Percentiles rank a stretch among this genome's conserved stretches.
These are phyloP conservation scores for Monochamus saltuarius DNA, from an alignment of 1,140 invertebrate species.

Conservation along the genomic window DNA sequence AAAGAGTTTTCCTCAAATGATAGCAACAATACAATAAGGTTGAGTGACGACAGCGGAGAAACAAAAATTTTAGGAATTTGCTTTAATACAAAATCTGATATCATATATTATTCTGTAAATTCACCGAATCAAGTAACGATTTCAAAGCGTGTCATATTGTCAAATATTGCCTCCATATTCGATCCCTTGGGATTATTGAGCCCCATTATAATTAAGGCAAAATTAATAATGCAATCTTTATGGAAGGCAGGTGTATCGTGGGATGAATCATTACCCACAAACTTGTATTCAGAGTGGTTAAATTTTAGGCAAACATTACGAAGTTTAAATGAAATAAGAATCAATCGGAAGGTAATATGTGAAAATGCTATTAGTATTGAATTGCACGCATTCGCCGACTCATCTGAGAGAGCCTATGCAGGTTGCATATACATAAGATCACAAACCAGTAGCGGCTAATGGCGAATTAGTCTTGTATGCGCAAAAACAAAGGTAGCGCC, in stretches of 20 bases:
- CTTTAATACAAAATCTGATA: no score
- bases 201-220: not conserved
- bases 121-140: no score
- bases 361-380: not conserved
- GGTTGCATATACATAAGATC: constrained; percentile 11
- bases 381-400: constrained; percentile 4
- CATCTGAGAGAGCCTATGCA: not conserved
- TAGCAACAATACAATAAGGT: no score
- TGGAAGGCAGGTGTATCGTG: not conserved
- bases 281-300: not conserved
- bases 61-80: no score
- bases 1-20: no score
- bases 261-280: not conserved
- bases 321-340: not conserved
- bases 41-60: no score
- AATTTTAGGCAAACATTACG: not conserved
- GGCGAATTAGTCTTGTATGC: not conserved
- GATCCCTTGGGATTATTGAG: not conserved
- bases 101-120: no score
- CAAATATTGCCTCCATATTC: not conserved
- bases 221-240: not conserved
- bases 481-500: constrained; percentile 12
- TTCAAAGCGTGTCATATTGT: not conserved
- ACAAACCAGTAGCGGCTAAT: not conserved
- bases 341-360: not conserved